Evolutionary conservation across 2,888 invertebrate genomes (phyloP), one percentile per base, ranked within the genome.

Genomic region (Abrostola tripartita): DNA sequence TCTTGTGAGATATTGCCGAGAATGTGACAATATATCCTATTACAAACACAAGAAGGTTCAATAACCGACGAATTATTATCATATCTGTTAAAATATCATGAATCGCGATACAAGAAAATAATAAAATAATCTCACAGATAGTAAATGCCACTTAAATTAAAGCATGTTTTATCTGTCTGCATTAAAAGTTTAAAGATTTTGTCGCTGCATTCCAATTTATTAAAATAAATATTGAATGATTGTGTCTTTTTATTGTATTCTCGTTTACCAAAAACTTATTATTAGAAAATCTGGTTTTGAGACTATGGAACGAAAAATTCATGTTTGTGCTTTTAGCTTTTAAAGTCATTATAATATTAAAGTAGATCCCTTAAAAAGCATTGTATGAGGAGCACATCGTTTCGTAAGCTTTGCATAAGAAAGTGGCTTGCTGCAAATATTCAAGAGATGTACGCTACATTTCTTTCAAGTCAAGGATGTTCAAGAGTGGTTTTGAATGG

Each of bases 401-500:
- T 47, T 47, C 44, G 4, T 24, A 24, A 47, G 44, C 24, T 47
- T 47, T 47, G 24, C 24, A 14, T 47, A 47, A 14, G 14, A 47
- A 47, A 7, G 14, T 47, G 14, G 44, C 44, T 47, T 24, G 5
- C 44, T 47, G 44, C 44, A 47, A 8, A 47, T 47, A 47, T 2
- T 24, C 24, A 47, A 5, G 24, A 9, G 24, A 47, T 47, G 44
- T 44, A 47, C 14, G 14, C 14, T 42, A 42, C 12, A 12, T 47
- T 14, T 47, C 10, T 47, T 47, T 24, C 44, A 24, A 47, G 44
- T 47, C 42, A 55, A 44, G 42, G 55, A 14, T 47, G 10, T 47
- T 47, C 12, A 37, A 12, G 37, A 36, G 37, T 38, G 40, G 44
- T 9, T 24, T n/a, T 37, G 50, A 67, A 75, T 52, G 42, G 52